Percentiles rank a stretch among this genome's conserved stretches.
These are phyloP conservation scores for Rhinoderma darwinii DNA, from an alignment of 2,113 vertebrate species.

Conservation along the genomic window DNA sequence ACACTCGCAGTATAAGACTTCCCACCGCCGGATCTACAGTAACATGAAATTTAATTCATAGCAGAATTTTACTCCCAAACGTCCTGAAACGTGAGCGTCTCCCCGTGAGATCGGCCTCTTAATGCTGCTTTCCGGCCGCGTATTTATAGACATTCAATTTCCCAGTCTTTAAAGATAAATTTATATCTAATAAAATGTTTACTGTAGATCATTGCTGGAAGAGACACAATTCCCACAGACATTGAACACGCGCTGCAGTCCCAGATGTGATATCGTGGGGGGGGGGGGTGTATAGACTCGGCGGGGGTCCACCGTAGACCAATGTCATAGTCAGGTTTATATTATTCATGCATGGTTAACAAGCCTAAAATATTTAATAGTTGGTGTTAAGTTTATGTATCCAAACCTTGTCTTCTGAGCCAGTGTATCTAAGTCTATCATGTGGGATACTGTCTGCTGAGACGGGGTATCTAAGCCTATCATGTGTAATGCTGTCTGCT, in stretches of 20 bases:
- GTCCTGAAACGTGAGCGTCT: neutral
- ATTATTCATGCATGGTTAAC: too few relatives aligned
- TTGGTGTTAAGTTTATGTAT: neutral
- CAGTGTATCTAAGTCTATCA: neutral
- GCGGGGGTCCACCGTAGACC: too few relatives aligned
- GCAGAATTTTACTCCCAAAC: too few relatives aligned
- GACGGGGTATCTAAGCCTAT: neutral
- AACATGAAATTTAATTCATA: neutral
- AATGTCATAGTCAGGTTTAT: too few relatives aligned
- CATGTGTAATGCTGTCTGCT: neutral
- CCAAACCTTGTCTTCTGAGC: neutral
- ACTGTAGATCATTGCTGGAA: constrained; percentile 14
- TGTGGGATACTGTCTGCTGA: neutral
- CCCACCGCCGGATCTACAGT: neutral
- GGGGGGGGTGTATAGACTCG: too few relatives aligned
- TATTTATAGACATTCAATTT: constrained; percentile 35
- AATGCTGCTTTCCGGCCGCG: neutral
- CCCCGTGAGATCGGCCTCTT: neutral
- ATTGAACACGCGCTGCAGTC: neutral
- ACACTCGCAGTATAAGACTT: neutral
- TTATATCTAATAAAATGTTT: constrained; percentile 7
- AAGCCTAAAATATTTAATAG: too few relatives aligned
- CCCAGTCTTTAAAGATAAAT: neutral
- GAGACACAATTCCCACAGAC: neutral
- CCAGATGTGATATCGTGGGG: too few relatives aligned